Evolutionary conservation across 2,888 invertebrate genomes (phyloP), one percentile per base, ranked within the genome.

Genomic region (Melinopterus prodromus): DNA sequence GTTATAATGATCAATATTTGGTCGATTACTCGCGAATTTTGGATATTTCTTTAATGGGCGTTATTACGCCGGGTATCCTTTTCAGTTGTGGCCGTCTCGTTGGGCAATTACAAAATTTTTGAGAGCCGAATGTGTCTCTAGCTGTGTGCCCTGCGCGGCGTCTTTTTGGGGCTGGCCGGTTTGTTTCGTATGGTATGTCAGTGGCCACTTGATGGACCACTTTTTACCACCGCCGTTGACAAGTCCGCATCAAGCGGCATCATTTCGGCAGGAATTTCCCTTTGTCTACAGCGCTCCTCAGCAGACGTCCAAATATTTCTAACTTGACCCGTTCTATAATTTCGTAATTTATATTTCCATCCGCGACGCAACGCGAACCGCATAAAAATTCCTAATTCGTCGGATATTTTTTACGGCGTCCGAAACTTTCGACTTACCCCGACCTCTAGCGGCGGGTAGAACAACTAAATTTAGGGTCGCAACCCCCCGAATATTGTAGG

Each of bases 321-420:
- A 26, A 69, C 36, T 37, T 69, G 16, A 26, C 26, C 26, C 16
- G 76, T 69, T 75, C 83, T 86, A 86, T 87, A 87, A 87, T 87
- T 86, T 85, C 84, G 85, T 85, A 84, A 86, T 87, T 86, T 87
- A 87, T 86, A 86, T 87, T 86, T 86, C 81, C 85, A 84, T 78
- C 79, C 76, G 36, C 78, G 69, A 16, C 15, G 53, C 12, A 16
- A 35, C 26, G 75, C 16, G 79, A 79, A 26, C 14, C 35, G 70
- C 37, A 53, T 69, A 70, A 15, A 72, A 77, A 70, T 36, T 38
- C 71, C 75, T 53, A 69, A 37, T 38, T 53, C 69, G 35, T 9
- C n/a, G n/a, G 14, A 0, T 16, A 12, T 71, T 71, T 71, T 71
- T 71, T 71, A n/a, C 26, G 53, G 14, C 26, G 16, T 76, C 26